Base-by-base conservation (phyloP, 2,888 invertebrate genomes). In the Aelia acuminata region DNA sequence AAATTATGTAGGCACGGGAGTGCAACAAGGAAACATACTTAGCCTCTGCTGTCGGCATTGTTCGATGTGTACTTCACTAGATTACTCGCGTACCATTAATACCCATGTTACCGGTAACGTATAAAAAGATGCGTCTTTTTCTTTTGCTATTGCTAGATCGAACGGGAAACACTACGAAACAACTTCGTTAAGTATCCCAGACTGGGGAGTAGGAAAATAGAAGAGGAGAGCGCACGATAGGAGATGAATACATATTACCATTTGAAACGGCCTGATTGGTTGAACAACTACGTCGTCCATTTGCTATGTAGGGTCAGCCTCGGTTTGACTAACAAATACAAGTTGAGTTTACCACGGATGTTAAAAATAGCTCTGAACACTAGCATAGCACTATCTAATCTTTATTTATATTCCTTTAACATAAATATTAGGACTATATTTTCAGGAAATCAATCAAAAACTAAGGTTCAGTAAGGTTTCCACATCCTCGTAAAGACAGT, bases 211-310 rank as follows among this genome's bases (percentile, higher is more conserved):
- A n/a, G 80, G 80, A 47, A 80, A 43, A 43, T 80, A 43, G 43
- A 80, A 80, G 75, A 75, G 18, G 57, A 15, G 57, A 57, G 1
- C 43, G 22, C n/a, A n/a, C 22, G 80, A 47, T 80, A 80, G 43
- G n/a, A n/a, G 80, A 80, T n/a, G 39, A 80, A 80, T 47, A 43
- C 43, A 47, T 43, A 80, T 80, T 80, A 80, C 80, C 80, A 80
- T 80, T 80, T 80, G 80, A 80, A 80, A 80, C 80, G 80, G 43
- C 80, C 80, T 80, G 80, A 80, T 80, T 80, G 80, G 80, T 43
- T 43, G 43, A 80, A 80, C 43, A 80, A 80, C 80, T 43, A n/a
- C 22, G n/a, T 47, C 80, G 43, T 80, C 80, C 43, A 80, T 10
- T 80, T 43, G 43, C 80, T 80, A 13, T 43, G n/a, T 47, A 80